Evolutionary conservation across 2,888 invertebrate species (phyloP).

Genomic region (Drosophila tripunctata): DNA sequence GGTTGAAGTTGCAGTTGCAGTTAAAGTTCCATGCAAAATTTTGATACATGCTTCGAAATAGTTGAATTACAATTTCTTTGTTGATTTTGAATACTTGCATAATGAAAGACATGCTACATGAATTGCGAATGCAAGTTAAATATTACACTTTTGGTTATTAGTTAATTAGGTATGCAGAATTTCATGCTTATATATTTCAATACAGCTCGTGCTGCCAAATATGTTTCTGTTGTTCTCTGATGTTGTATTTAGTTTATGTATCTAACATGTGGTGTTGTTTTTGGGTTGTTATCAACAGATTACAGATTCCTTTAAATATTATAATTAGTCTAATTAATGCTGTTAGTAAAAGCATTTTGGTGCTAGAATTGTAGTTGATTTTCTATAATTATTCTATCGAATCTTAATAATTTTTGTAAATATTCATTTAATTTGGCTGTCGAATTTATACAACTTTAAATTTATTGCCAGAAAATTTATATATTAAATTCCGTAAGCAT

Average conservation of each 20-base stretch:
- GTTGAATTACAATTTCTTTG: conserved; percentile 22
- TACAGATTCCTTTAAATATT: no score
- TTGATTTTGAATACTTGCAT: conserved; percentile 58
- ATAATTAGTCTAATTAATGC: no score
- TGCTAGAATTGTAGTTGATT: no score
- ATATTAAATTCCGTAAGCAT: no score
- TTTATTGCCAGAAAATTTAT: no score
- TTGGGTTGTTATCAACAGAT: conserved; percentile 24
- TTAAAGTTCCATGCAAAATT: conserved; percentile 38
- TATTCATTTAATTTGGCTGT: no score
- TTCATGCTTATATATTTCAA: conserved; percentile 13
- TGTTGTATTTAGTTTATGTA: conserved; percentile 25
- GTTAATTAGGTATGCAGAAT: not conserved
- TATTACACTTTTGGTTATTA: not conserved
- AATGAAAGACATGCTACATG: conserved; percentile 39
- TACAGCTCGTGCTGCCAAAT: not conserved
- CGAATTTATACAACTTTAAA: no score
- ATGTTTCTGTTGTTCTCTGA: conserved; percentile 10
- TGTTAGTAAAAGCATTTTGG: no score
- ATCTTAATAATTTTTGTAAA: no score
- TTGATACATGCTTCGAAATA: conserved; percentile 41
- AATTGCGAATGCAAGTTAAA: conserved; percentile 15
- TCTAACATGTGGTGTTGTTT: conserved; percentile 35
- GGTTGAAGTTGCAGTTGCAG: conserved; percentile 29
- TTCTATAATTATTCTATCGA: no score